Conservation (phyloP, 2,797 vertebrate species). For the Furcifer pardalis region DNA sequence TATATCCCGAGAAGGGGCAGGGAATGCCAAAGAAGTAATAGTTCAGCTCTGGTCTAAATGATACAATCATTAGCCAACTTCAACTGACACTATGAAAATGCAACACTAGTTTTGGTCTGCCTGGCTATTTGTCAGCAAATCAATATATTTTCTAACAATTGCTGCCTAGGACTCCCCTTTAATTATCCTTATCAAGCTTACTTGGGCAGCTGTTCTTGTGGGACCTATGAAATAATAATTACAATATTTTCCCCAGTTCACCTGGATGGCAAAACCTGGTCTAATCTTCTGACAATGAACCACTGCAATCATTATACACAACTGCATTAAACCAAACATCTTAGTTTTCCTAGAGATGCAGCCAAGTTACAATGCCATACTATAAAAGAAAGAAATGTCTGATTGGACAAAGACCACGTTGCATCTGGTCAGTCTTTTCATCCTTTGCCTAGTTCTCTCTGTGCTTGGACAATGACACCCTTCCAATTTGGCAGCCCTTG, state of each 20-base stretch:
- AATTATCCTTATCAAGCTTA: not conserved
- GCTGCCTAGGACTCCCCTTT: not conserved
- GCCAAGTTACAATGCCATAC: slow-evolving; percentile 62
- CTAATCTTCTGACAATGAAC: slow-evolving; percentile 50
- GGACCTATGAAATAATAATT: not conserved
- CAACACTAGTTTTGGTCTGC: not conserved
- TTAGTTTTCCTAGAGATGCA: slow-evolving; percentile 68
- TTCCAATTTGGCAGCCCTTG: slow-evolving; percentile 30
- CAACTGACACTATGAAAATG: not conserved
- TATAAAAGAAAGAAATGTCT: slow-evolving; percentile 68
- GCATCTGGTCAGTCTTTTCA: slow-evolving; percentile 60
- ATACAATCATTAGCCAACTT: not conserved
- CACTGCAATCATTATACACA: slow-evolving; percentile 51
- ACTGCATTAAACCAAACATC: slow-evolving; percentile 37
- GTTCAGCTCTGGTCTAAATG: not conserved
- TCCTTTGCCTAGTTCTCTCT: slow-evolving; percentile 61
- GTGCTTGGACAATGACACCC: slow-evolving; percentile 58
- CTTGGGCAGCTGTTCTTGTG: not conserved
- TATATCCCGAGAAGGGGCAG: not conserved
- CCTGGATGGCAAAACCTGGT: slow-evolving; percentile 27
- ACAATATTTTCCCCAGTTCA: slow-evolving; percentile 40
- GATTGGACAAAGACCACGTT: slow-evolving; percentile 67
- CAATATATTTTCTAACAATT: not conserved
- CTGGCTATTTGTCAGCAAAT: not conserved
- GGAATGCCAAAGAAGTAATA: too few relatives aligned